Evolutionary conservation across 2,113 vertebrate species (phyloP).

Genomic region (Nyctibius bracteatus): DNA sequence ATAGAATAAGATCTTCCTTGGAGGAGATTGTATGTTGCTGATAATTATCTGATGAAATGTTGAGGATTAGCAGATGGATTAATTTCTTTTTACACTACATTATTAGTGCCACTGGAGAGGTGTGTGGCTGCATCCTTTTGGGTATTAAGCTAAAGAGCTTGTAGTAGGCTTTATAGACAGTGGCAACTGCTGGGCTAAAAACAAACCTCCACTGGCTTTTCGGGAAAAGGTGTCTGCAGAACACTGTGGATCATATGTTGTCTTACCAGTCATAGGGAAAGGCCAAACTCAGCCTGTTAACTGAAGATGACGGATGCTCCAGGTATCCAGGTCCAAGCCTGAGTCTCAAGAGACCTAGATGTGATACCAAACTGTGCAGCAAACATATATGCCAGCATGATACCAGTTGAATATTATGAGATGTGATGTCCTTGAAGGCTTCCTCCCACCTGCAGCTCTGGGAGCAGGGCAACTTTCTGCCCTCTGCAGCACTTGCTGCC

Average conservation of each 20-base stretch:
- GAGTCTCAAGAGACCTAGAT: not conserved
- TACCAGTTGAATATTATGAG: not conserved
- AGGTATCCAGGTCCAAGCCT: not conserved
- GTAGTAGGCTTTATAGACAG: not conserved
- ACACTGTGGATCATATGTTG: not conserved
- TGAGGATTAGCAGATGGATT: slow-evolving; percentile 71
- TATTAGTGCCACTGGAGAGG: slow-evolving; percentile 20
- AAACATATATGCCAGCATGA: not conserved
- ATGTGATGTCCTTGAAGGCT: not conserved
- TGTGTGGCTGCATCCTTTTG: not conserved
- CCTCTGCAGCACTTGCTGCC: not conserved
- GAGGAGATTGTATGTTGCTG: slow-evolving; percentile 54
- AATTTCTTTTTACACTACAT: slow-evolving; percentile 61
- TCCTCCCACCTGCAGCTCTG: not conserved
- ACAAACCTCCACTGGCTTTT: not conserved
- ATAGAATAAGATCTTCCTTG: slow-evolving; percentile 71
- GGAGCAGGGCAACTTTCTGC: not conserved
- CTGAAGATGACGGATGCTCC: not conserved
- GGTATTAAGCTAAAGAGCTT: not conserved
- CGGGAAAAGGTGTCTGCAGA: not conserved
- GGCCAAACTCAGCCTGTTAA: not conserved
- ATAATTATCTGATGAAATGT: slow-evolving; percentile 71
- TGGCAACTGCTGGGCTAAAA: not conserved
- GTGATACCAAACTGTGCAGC: not conserved
- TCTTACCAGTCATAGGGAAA: not conserved